Conservation (phyloP, 2,113 vertebrate species). For the Pteruthius melanotis region DNA sequence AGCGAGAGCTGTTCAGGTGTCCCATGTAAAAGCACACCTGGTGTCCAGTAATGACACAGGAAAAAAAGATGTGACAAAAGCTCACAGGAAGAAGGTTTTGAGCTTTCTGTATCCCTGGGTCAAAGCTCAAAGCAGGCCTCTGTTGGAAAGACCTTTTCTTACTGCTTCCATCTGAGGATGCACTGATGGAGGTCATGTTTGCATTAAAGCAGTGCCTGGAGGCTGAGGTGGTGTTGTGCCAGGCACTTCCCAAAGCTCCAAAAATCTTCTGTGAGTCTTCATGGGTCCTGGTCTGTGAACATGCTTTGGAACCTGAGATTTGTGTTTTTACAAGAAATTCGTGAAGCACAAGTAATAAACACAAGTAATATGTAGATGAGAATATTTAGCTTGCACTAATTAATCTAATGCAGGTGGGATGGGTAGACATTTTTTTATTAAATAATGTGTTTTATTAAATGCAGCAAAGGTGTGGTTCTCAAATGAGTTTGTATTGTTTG, state of each 20-base stretch:
- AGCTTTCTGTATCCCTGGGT: neutral
- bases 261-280: neutral
- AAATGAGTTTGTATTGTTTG: neutral
- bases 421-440: neutral
- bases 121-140: neutral
- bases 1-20: neutral
- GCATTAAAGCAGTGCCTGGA: neutral
- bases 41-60: neutral
- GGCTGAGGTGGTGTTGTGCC: neutral
- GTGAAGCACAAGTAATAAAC: neutral
- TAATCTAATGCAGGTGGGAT: neutral
- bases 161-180: neutral
- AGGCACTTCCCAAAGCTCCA: neutral
- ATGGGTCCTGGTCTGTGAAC: neutral
- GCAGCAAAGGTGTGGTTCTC: neutral
- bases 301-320: neutral
- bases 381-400: neutral
- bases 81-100: neutral
- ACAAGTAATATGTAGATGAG: neutral
- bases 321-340: neutral
- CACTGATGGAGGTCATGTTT: neutral
- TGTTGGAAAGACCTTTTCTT: neutral
- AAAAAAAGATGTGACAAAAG: neutral
- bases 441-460: neutral
- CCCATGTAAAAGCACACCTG: neutral